A percentile compares a stretch with the other conserved stretches of the same genome.
These are phyloP conservation scores for Ennomos erosarius DNA, from an alignment of 2,888 invertebrate genomes.

Conservation along the genomic window DNA sequence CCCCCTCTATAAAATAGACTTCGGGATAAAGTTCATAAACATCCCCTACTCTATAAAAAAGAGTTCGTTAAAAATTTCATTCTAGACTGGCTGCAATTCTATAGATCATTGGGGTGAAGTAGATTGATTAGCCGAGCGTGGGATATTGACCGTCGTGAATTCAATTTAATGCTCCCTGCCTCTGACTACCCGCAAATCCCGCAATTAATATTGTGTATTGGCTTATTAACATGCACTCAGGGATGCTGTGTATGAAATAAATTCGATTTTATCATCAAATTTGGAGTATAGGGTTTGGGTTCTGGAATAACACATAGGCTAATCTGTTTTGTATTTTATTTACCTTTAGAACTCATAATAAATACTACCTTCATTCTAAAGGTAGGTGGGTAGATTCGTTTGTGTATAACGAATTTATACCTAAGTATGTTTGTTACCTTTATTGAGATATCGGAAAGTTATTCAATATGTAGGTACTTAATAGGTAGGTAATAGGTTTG, in stretches of 20 bases:
- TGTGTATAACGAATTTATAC: no score
- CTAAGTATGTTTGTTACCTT: no score
- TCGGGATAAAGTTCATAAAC: no score
- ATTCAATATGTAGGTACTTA: no score
- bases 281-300: background rate
- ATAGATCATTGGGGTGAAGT: background rate
- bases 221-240: slow-evolving; percentile 39
- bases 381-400: no score
- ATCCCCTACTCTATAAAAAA: background rate
- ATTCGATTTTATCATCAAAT: slow-evolving; percentile 21
- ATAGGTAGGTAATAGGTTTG: no score
- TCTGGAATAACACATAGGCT: no score
- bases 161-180: slow-evolving; percentile 47
- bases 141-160: slow-evolving; percentile 41
- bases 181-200: slow-evolving; percentile 43
- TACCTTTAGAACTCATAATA: no score
- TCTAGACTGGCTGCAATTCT: background rate
- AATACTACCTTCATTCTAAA: no score
- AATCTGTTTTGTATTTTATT: no score
- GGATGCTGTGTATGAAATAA: background rate
- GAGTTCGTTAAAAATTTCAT: background rate
- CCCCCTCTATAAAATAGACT: no score
- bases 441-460: no score
- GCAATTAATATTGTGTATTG: slow-evolving; percentile 58
- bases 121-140: slow-evolving; percentile 29